Percentiles rank a stretch among this genome's conserved stretches.
Conservation (phyloP, 2,113 vertebrate genomes). For the Halcyon malimbica region DNA sequence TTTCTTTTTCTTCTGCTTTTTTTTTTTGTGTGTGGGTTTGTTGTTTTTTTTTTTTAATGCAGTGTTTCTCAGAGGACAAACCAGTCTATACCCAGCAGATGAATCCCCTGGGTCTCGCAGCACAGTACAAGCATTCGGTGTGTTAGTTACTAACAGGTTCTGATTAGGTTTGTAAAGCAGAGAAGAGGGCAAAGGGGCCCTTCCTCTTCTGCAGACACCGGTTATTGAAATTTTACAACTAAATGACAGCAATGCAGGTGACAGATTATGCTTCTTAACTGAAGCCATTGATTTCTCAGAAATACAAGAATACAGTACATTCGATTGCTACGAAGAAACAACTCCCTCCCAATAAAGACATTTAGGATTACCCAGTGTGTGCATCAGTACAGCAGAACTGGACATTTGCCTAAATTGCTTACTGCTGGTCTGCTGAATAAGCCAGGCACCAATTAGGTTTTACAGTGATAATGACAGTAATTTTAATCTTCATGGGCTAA, state of each 20-base stretch:
- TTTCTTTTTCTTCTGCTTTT: not conserved
- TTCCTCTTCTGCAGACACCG: slow-evolving; percentile 4
- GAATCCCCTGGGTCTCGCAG: slow-evolving; percentile 35
- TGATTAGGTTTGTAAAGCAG: not conserved
- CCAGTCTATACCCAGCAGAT: slow-evolving; percentile 42
- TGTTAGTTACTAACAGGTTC: slow-evolving; percentile 10
- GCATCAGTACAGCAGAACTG: not conserved
- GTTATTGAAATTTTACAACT: not conserved
- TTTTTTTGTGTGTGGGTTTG: not conserved
- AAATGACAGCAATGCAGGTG: not conserved
- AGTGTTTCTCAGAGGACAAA: slow-evolving; percentile 64
- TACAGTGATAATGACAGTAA: slow-evolving; percentile 44
- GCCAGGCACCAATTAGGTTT: slow-evolving; percentile 50
- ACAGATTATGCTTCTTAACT: not conserved
- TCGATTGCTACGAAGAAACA: not conserved
- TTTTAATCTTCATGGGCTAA: slow-evolving; percentile 57
- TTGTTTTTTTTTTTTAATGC: not conserved
- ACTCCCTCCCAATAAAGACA: not conserved
- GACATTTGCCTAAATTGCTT: slow-evolving; percentile 15
- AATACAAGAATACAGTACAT: not conserved
- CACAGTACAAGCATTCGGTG: not conserved
- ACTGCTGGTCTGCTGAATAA: slow-evolving; percentile 16
- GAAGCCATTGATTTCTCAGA: not conserved
- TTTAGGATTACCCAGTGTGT: not conserved
- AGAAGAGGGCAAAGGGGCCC: not conserved